Percentiles rank a stretch among this genome's conserved stretches.
These are phyloP conservation scores for Lepidurus packardi DNA, from an alignment of 1,140 invertebrate genomes.

Conservation along the genomic window DNA sequence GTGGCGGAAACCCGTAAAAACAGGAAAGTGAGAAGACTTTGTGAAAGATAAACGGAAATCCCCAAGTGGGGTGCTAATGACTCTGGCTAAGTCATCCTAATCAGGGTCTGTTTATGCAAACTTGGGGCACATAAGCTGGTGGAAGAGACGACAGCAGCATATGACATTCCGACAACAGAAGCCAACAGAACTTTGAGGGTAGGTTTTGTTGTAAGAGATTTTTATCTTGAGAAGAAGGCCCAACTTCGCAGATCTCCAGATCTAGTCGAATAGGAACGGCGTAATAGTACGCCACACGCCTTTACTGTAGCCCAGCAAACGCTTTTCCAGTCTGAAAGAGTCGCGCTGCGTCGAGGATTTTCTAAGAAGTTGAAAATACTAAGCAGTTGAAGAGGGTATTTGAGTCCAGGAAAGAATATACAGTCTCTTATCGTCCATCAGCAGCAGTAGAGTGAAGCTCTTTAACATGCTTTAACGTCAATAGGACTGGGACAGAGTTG, in stretches of 20 bases:
- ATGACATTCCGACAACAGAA: background rate
- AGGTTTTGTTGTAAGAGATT: too few species aligned
- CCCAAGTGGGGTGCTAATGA: background rate
- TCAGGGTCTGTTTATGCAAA: background rate
- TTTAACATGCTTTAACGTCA: background rate
- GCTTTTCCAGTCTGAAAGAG: background rate
- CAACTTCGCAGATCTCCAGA: background rate
- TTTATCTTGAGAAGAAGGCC: too few species aligned
- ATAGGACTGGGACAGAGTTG: background rate
- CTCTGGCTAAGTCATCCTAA: background rate
- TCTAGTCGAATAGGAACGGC: background rate
- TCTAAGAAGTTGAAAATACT: too few species aligned
- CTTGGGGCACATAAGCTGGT: background rate
- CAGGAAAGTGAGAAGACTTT: background rate
- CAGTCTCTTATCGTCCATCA: constrained; percentile 7
- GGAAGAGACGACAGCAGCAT: background rate
- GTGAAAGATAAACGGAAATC: background rate
- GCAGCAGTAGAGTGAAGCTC: background rate
- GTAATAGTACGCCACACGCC: background rate
- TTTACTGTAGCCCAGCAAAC: background rate
- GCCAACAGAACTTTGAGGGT: too few species aligned
- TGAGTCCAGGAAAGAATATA: background rate
- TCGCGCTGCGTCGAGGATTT: background rate
- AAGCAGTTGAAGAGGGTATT: background rate
- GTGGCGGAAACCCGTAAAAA: background rate